Evolutionary conservation across 2,888 invertebrate species (phyloP).

Genomic region (Caenorhabditis panamensis): DNA sequence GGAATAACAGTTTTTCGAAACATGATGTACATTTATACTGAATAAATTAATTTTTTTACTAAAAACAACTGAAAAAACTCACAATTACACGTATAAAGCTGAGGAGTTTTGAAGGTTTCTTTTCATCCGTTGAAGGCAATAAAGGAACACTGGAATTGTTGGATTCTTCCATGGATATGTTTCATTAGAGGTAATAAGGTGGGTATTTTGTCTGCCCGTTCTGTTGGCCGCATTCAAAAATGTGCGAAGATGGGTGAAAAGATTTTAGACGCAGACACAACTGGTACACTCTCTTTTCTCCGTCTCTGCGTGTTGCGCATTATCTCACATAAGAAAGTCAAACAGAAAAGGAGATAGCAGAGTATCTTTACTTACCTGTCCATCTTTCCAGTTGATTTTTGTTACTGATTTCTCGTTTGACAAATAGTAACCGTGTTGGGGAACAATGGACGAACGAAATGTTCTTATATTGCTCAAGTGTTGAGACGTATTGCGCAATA

Average conservation of each 20-base stretch:
- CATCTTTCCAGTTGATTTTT: conserved; percentile 11
- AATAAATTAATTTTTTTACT: not conserved
- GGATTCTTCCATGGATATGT: conserved; percentile 11
- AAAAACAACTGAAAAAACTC: conserved; percentile 21
- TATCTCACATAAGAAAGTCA: conserved; percentile 1
- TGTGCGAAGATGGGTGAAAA: conserved; percentile 1
- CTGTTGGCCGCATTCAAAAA: not conserved
- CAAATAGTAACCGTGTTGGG: not conserved
- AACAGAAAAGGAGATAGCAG: not conserved
- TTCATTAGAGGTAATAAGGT: not conserved
- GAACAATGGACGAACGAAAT: not conserved
- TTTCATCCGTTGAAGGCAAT: conserved; percentile 11
- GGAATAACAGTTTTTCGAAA: conserved; percentile 64
- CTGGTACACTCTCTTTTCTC: not conserved
- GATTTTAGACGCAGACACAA: conserved; percentile 16
- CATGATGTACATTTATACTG: conserved; percentile 68
- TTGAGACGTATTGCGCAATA: conserved; percentile 51
- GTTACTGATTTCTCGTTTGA: conserved; percentile 4
- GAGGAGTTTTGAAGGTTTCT: conserved; percentile 34
- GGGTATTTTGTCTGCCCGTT: not conserved
- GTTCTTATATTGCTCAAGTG: conserved; percentile 38
- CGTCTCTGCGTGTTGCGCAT: not conserved
- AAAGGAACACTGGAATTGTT: conserved; percentile 35
- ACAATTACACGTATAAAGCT: conserved; percentile 45
- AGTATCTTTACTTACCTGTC: conserved; percentile 35